Evolutionary conservation across 2,888 invertebrate genomes (phyloP), one percentile per base, ranked within the genome.

Genomic region (Ceraclea dissimilis): DNA sequence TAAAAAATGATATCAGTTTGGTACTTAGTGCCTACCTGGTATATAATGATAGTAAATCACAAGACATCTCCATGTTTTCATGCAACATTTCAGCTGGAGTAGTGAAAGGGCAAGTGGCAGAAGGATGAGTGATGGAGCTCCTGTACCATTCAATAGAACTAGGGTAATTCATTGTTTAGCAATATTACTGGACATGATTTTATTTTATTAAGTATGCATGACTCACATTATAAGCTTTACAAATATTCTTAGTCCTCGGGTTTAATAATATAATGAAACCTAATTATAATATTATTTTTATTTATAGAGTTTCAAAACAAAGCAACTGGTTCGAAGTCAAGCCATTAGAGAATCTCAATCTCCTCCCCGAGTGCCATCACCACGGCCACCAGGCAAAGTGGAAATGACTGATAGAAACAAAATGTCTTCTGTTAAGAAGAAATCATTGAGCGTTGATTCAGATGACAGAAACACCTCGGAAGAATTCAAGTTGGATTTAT

Each of bases 331-430:
- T 58, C 83, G 94, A 66, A 92, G 93, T 68, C 90, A 91, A 77
- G 94, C 93, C 62, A 87, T 93, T 79, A 83, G 91, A 68, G 93
- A 93, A 71, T 86, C 90, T 61, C 83, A 88, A 50, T 82, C 82
- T 21, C 82, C 82, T 11, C 82, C 82, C 31, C 79, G 81, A 60
- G 75, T 79, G 49, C 70, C 74, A 19, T 79, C 82, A 34, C 81
- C 81, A 50, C 67, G 73, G 57, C 62, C 58, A 4, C 33, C 56
- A 19, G 57, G 50, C 8, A 31, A 17, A 20, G 16, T 48, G 48
- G 59, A 51, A 31, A 43, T 51, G 43, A 18, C 51, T 16, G 56
- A 58, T 13, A 46, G 33, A 16, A 22, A 11, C 54, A 58, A 52
- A 57, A 63, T 53, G 59, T 60, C n/a, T 49, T 51, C 48, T 50